Evolutionary conservation across 2,888 invertebrate species (phyloP), one percentile per base, ranked within the genome.

Genomic region (Nemapogon koenigi): DNA sequence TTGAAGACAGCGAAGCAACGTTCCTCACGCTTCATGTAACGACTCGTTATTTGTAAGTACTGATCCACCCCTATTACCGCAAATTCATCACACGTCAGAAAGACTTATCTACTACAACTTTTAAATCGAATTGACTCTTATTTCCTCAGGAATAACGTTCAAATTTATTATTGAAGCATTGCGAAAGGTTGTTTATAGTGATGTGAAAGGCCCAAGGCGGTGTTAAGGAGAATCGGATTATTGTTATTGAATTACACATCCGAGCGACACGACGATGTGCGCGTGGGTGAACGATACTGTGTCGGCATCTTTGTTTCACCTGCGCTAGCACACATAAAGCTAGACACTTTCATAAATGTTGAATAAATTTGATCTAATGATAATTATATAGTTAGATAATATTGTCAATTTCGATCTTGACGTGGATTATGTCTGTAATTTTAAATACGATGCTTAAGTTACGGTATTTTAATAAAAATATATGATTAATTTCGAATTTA

Each of bases 181-280:
- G 19, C 3, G 6, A 22, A 7, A 22, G 22, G 22, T 7, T 19
- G 18, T 33, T 19, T 33, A 13, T 10, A 7, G 19, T 18, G n/a
- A 13, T 8, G 13, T 2, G 10, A 19, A 33, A 16, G 14, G 16
- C 33, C 19, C 42, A 33, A 25, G 53, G 54, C 53, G 51, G 47
- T 49, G 59, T 56, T 62, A 62, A 61, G 59, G 59, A 61, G 57
- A 58, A 52, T 56, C 56, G 50, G 58, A 62, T 62, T 61, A 59
- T 62, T 58, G 57, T 62, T 61, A 60, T 64, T 64, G 61, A 64
- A 63, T 63, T 57, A 64, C 57, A 57, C 53, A 57, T 57, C 52
- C 51, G n/a, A 48, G 52, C 47, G 35, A 38, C 22, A 31, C 31
- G 31, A 31, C 31, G 31, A 31, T 16, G 31, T 28, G 8, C 31